phyloP scores from a whole-genome alignment of 1,140 invertebrate species.

The Microplitis demolitor region DNA sequence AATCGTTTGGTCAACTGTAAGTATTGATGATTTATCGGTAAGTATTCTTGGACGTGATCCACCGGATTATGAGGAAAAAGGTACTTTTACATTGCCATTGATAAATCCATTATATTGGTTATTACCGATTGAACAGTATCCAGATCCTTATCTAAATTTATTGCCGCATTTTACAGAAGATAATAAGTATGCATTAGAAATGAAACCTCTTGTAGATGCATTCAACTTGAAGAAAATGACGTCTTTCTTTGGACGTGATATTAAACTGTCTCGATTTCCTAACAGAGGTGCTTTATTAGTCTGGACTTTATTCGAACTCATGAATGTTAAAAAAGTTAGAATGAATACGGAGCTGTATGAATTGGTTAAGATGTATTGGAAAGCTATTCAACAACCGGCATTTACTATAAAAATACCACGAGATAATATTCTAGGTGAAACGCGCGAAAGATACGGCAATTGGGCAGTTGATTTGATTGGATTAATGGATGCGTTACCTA shows the following conservation, averaged over 20 bases:
- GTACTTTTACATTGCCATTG: conserved; percentile 12
- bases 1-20: conserved; percentile 27
- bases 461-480: conserved; percentile 30
- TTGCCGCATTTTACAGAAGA: conserved; percentile 2
- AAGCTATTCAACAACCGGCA: conserved; percentile 11
- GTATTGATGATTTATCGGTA: background rate
- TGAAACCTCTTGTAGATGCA: conserved; percentile 5
- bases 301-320: background rate
- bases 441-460: background rate
- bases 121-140: background rate
- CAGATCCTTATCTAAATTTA: conserved; percentile 14
- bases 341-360: background rate
- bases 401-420: conserved; percentile 22
- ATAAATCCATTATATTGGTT: conserved; percentile 20
- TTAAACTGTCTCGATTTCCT: background rate
- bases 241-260: background rate
- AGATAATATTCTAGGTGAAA: conserved; percentile 13
- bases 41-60: background rate
- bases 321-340: background rate
- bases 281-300: conserved; percentile 24
- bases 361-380: conserved; percentile 16
- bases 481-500: conserved; percentile 25
- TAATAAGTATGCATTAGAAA: background rate
- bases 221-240: background rate
- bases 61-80: background rate